A percentile compares a stretch with the other conserved stretches of the same genome.
phyloP scores from a whole-genome alignment of 2,797 vertebrate species.

The Pangasius macronema region DNA sequence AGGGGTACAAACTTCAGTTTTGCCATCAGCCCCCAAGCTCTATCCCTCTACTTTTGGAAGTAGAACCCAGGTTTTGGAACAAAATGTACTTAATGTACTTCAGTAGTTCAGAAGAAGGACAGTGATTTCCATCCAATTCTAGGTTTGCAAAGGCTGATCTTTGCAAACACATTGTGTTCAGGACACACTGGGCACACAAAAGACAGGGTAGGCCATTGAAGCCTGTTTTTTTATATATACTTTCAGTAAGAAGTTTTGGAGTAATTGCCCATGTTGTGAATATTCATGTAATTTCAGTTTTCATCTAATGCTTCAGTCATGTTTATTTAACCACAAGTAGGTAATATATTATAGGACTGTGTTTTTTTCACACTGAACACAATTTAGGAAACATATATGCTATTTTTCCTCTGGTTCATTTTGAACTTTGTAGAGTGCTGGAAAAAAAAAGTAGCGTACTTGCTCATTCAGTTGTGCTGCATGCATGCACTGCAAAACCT shows the following conservation, averaged over 20 bases:
- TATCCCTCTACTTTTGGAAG: not conserved
- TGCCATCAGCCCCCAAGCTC: not conserved
- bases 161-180: not conserved
- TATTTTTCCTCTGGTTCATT: not conserved
- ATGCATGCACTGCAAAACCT: not conserved
- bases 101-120: not conserved
- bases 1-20: not conserved
- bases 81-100: not conserved
- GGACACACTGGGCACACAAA: not conserved
- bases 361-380: not conserved
- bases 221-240: not conserved
- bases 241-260: not conserved
- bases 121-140: not conserved
- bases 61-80: not conserved
- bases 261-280: not conserved
- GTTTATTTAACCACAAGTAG: not conserved
- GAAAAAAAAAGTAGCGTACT: not conserved
- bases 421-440: not conserved
- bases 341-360: not conserved
- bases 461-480: not conserved
- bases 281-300: not conserved
- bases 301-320: not conserved
- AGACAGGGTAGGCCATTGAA: not conserved
- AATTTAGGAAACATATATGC: not conserved
- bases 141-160: not conserved